A percentile compares a stretch with the other conserved stretches of the same genome.
phyloP scores from a whole-genome alignment of 2,888 invertebrate species.

The Drosophila affinis region DNA sequence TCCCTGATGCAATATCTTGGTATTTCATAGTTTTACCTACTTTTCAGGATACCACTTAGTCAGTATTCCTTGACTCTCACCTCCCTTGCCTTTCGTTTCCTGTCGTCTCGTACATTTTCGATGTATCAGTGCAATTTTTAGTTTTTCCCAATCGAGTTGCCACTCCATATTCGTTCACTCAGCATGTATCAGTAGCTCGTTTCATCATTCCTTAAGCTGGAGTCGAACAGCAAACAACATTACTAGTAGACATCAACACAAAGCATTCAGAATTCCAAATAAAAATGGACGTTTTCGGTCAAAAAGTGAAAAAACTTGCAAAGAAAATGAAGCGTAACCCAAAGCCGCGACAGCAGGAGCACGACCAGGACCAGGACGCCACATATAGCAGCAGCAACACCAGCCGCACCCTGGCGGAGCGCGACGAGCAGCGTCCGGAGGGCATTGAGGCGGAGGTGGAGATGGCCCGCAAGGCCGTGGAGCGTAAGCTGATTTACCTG shows the following conservation, averaged over 20 bases:
- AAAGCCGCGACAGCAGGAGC: not conserved
- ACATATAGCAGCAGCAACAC: not conserved
- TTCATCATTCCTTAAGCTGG: not conserved
- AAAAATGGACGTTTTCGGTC: not conserved
- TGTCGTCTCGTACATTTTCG: too few species aligned
- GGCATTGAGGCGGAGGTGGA: conserved; percentile 22
- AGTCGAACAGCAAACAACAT: not conserved
- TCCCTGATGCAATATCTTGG: too few species aligned
- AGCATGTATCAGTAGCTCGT: not conserved
- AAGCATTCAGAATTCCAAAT: not conserved
- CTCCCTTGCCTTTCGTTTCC: too few species aligned
- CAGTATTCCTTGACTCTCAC: too few species aligned
- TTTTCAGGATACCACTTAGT: too few species aligned
- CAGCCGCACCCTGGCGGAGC: not conserved
- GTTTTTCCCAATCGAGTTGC: not conserved
- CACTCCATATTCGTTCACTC: not conserved
- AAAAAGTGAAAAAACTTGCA: not conserved
- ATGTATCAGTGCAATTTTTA: not conserved
- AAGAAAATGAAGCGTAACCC: not conserved
- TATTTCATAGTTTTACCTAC: too few species aligned
- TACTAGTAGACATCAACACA: not conserved
- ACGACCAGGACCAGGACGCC: not conserved
- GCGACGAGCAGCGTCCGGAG: not conserved
- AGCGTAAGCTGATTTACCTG: conserved; percentile 43
- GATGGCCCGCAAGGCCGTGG: conserved; percentile 27